Conservation (phyloP, 2,888 invertebrate genomes). For the Dynastes tityus region DNA sequence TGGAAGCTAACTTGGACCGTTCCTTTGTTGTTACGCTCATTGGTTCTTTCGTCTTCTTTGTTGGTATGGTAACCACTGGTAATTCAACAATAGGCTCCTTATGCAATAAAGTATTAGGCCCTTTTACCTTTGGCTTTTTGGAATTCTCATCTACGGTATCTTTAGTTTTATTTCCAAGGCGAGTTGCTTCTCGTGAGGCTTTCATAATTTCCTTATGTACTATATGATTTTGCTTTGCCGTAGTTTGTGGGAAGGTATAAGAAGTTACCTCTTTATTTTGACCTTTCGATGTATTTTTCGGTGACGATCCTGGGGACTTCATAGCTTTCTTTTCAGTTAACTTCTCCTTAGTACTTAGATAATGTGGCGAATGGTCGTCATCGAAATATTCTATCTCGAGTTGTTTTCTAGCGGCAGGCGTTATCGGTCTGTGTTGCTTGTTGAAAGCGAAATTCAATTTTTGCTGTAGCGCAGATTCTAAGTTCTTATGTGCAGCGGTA, state of each 20-base stretch:
- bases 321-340: constrained; percentile 5
- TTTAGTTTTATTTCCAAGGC: constrained; percentile 11
- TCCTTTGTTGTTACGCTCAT: not conserved
- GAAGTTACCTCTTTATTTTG: constrained; percentile 21
- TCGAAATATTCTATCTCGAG: constrained; percentile 4
- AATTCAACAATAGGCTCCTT: constrained; percentile 22
- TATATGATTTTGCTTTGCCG: not conserved
- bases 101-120: constrained; percentile 25
- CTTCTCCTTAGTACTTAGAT: constrained; percentile 10
- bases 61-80: not conserved
- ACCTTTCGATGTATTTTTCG: constrained; percentile 11
- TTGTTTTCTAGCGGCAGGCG: not conserved
- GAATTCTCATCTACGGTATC: not conserved
- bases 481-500: constrained; percentile 27
- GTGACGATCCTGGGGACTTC: constrained; percentile 25
- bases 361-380: constrained; percentile 6
- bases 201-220: constrained; percentile 4
- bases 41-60: constrained; percentile 5
- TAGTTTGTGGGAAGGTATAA: constrained; percentile 7
- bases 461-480: constrained; percentile 33
- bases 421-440: constrained; percentile 10
- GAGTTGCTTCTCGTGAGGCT: not conserved
- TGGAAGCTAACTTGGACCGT: not conserved
- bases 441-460: constrained; percentile 40
- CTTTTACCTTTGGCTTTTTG: constrained; percentile 32